Base-by-base conservation (phyloP, 2,113 vertebrate genomes). In the Sceloporus tristichus region DNA sequence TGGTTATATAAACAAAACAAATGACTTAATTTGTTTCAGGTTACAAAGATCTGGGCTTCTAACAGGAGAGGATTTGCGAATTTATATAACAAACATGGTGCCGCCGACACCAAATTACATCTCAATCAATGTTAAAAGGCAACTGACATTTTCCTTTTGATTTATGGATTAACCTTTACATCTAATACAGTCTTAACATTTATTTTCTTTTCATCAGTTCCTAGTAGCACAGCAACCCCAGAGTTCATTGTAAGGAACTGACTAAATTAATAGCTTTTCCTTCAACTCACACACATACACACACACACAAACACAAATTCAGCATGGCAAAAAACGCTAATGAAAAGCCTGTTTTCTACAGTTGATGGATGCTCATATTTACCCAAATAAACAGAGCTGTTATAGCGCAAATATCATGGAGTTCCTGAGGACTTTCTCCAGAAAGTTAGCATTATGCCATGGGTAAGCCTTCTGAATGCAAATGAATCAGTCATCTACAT, bases 101-200 rank as follows among this genome's bases (percentile, higher is more conserved):
- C 93, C 87, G 90, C 92, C 91, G 83, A 74, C 92, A 93, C 92
- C 95, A 95, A 95, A 95, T 97, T 94, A 95, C 94, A 92, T 91
- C 96, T 97, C 95, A 95, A 95, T 95, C 95, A 95, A 94, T 79
- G 94, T 96, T 95, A 96, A 96, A 93, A 95, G 96, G 94, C 93
- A 87, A 71, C 91, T 97, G 97, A 96, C 96, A 96, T 96, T 97
- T 96, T 88, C 94, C 86, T 95, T 86, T 94, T 96, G 97, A 97
- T 96, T 97, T 95, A 96, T 96, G 96, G 92, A 95, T 96, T 96
- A 96, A 96, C 96, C 96, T 97, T 96, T 96, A 94, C 92, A 92
- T 92, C 93, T 94, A 91, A 95, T 92, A 53, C 85, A 93, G 85
- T 93, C 79, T 40, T 86, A 91, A 89, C 86, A 80, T 95, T 96